A percentile compares a stretch with the other conserved stretches of the same genome.
These are phyloP conservation scores for Argyresthia goedartella DNA, from an alignment of 2,888 invertebrate genomes.

Conservation along the genomic window DNA sequence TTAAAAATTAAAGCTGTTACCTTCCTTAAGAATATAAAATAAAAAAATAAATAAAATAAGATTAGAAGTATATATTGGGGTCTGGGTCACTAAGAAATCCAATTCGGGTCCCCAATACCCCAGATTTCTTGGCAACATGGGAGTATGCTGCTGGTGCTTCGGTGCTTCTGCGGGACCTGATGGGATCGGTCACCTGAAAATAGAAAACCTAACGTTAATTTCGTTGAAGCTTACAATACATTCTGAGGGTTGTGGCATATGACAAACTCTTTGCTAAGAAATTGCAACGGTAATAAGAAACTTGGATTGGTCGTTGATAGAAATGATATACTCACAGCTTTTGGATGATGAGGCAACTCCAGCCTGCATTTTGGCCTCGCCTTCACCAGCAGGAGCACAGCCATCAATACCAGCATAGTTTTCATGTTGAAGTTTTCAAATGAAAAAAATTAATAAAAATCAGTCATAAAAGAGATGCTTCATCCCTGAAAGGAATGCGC, in stretches of 20 bases:
- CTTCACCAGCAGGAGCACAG: neutral
- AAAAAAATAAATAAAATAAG: too few relatives aligned
- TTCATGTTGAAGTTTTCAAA: too few relatives aligned
- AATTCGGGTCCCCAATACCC: slow-evolving; percentile 3
- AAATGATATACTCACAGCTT: slow-evolving; percentile 2
- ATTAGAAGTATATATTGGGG: slow-evolving; percentile 1
- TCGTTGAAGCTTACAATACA: slow-evolving; percentile 3
- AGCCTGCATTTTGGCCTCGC: neutral
- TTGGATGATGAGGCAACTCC: neutral
- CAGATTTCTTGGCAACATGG: neutral
- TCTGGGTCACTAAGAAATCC: slow-evolving; percentile 1
- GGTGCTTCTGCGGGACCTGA: neutral
- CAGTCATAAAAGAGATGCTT: too few relatives aligned
- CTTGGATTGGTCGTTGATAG: slow-evolving; percentile 3
- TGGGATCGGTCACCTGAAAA: slow-evolving; percentile 3
- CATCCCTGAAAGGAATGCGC: too few relatives aligned
- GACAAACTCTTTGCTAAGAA: slow-evolving; percentile 4
- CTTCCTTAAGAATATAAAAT: too few relatives aligned
- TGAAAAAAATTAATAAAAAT: too few relatives aligned
- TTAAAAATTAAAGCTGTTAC: too few relatives aligned
- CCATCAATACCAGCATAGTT: too few relatives aligned
- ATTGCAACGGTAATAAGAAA: slow-evolving; percentile 4
- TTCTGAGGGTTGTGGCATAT: neutral
- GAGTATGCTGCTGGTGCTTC: neutral
- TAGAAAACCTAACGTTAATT: slow-evolving; percentile 4